Evolutionary conservation across 1,140 invertebrate genomes (phyloP).

Genomic region (Microplitis mediator): DNA sequence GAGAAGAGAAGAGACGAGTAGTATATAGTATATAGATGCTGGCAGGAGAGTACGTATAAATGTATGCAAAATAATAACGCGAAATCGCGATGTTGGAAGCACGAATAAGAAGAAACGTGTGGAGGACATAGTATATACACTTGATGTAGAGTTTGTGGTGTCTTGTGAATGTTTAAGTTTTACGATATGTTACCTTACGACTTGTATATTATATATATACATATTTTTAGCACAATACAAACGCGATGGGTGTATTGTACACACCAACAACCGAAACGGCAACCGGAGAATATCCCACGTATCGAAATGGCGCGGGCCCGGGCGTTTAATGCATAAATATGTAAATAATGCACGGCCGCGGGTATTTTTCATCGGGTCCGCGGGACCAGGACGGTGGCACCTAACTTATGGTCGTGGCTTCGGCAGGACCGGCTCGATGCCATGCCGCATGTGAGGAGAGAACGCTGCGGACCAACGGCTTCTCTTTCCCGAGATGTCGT

Average conservation of each 20-base stretch:
- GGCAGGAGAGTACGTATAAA: no score
- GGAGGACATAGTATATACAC: no score
- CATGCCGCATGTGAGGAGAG: conserved; percentile 23
- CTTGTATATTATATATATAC: neutral
- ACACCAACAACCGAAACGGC: conserved; percentile 24
- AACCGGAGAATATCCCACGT: conserved; percentile 37
- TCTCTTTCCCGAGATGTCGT: neutral
- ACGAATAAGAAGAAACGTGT: no score
- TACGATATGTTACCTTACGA: neutral
- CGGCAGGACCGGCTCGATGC: conserved; percentile 34
- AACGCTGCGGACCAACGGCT: neutral
- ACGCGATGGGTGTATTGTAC: neutral
- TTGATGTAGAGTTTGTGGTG: no score
- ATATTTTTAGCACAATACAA: neutral
- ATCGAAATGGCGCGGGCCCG: conserved; percentile 28
- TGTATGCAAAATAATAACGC: no score
- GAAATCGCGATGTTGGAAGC: no score
- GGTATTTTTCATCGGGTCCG: conserved; percentile 50
- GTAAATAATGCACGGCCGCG: conserved; percentile 52
- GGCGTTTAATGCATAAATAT: conserved; percentile 57
- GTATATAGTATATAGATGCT: no score
- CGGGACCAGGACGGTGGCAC: conserved; percentile 42
- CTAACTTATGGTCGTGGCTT: conserved; percentile 52
- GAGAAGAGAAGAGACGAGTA: no score
- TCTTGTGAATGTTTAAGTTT: no score